Percentiles rank a stretch among this genome's conserved stretches.
phyloP scores from a whole-genome alignment of 2,113 vertebrate genomes.

The Phoxinus phoxinus region DNA sequence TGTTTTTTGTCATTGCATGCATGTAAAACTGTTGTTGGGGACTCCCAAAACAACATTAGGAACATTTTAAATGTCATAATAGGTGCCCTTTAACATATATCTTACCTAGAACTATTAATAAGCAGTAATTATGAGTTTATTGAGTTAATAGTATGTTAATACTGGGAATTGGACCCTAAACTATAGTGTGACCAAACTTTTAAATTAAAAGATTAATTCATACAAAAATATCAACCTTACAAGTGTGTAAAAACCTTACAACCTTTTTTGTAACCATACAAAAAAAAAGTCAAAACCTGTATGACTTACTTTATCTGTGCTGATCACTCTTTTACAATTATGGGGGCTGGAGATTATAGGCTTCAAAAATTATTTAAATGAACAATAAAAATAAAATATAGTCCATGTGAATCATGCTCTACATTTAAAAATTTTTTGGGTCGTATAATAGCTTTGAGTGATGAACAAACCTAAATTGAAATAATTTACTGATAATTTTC shows the following conservation, averaged over 20 bases:
- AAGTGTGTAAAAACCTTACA: no score
- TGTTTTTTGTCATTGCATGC: no score
- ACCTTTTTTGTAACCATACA: no score
- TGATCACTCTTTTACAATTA: background rate
- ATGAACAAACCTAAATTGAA: background rate
- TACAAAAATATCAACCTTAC: no score
- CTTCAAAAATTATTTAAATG: background rate
- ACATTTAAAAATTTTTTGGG: background rate
- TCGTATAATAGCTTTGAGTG: background rate
- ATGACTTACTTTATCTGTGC: background rate
- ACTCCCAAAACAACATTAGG: no score
- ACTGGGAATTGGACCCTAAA: no score
- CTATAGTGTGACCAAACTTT: background rate
- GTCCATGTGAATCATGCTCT: background rate
- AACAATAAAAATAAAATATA: background rate
- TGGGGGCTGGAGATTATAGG: background rate
- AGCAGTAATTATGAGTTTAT: no score
- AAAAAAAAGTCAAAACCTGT: conserved; percentile 5
- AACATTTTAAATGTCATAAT: no score
- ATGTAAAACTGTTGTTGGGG: no score
- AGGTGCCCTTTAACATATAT: no score
- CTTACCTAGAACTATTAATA: no score
- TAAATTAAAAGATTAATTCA: background rate
- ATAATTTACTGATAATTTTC: background rate
- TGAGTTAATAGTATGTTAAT: no score